phyloP scores from a whole-genome alignment of 2,888 invertebrate species.

The Trissolcus brochymenae region DNA sequence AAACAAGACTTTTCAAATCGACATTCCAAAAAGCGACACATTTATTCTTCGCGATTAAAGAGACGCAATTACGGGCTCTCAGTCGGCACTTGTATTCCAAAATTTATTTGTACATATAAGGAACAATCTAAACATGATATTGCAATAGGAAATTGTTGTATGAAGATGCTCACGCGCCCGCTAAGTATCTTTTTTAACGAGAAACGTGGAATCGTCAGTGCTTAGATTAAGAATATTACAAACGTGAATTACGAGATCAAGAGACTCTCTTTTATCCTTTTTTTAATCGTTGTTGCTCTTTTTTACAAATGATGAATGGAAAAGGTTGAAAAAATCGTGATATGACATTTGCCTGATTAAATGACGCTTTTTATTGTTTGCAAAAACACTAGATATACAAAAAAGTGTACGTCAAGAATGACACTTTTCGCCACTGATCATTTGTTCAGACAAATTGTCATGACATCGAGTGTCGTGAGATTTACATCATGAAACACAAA shows the following conservation, averaged over 20 bases:
- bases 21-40: constrained; percentile 43
- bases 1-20: constrained; percentile 29
- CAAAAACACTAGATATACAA: constrained; percentile 5
- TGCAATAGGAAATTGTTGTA: constrained; percentile 68
- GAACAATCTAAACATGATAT: constrained; percentile 59
- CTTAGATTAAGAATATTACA: constrained; percentile 36
- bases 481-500: constrained; percentile 71
- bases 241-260: constrained; percentile 22
- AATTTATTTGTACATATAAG: constrained; percentile 48
- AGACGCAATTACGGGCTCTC: constrained; percentile 23
- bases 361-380: constrained; percentile 4
- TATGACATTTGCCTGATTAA: constrained; percentile 22
- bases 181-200: constrained; percentile 59
- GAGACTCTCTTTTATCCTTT: constrained; percentile 17
- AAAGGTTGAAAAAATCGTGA: constrained; percentile 28
- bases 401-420: neutral
- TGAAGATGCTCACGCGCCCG: constrained; percentile 65
- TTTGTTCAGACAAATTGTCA: constrained; percentile 9
- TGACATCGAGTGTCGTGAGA: constrained; percentile 56
- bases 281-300: constrained; percentile 12
- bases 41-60: constrained; percentile 15
- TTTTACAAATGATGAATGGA: constrained; percentile 12
- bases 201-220: constrained; percentile 43
- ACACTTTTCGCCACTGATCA: constrained; percentile 4
- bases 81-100: constrained; percentile 26